Evolutionary conservation across 2,888 invertebrate species (phyloP).

Genomic region (Dione juno): DNA sequence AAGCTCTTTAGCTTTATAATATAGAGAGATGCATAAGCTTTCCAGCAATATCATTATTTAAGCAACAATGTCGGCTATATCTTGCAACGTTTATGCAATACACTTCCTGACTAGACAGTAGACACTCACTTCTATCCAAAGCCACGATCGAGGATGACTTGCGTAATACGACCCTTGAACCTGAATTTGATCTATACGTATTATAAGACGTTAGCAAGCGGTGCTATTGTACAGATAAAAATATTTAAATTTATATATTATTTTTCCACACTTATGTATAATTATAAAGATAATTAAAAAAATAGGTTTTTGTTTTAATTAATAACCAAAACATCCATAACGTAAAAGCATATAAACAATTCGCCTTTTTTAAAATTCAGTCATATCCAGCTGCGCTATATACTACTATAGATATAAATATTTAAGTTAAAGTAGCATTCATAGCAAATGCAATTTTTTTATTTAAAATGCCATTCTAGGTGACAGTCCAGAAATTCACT

Average conservation of each 20-base stretch:
- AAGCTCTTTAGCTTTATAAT: background rate
- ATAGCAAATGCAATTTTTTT: too few species aligned
- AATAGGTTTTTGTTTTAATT: too few species aligned
- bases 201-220: slow-evolving; percentile 8
- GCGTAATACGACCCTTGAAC: slow-evolving; percentile 47
- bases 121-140: slow-evolving; percentile 23
- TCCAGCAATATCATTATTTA: slow-evolving; percentile 8
- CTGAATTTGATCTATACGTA: slow-evolving; percentile 28
- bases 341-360: too few species aligned
- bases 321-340: too few species aligned
- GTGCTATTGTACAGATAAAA: background rate
- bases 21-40: background rate
- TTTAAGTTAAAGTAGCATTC: too few species aligned
- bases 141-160: slow-evolving; percentile 32
- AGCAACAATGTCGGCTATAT: slow-evolving; percentile 22
- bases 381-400: too few species aligned
- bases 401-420: too few species aligned
- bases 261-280: too few species aligned
- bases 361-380: too few species aligned
- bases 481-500: slow-evolving; percentile 20
- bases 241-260: background rate
- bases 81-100: slow-evolving; percentile 17
- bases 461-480: slow-evolving; percentile 8
- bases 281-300: too few species aligned
- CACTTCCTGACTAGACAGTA: slow-evolving; percentile 12